Evolutionary conservation across 2,113 vertebrate species (phyloP).

Genomic region (Pterocles orientalis): DNA sequence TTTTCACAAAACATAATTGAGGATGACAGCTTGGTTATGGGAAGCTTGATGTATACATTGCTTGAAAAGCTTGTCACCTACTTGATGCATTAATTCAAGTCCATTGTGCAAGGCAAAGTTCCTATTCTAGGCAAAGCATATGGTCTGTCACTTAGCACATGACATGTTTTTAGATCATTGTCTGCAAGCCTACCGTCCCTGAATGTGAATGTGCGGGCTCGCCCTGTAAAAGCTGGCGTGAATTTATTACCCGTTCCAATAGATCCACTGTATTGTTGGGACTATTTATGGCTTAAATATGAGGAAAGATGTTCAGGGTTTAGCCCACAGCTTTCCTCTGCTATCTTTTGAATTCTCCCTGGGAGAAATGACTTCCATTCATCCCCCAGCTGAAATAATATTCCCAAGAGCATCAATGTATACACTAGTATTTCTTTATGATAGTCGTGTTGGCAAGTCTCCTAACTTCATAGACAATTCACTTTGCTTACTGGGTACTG

Average conservation of each 20-base stretch:
- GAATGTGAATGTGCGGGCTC: conserved; percentile 36
- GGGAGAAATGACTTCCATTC: conserved; percentile 36
- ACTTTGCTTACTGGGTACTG: conserved; percentile 8
- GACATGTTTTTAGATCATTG: conserved; percentile 61
- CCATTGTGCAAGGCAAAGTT: conserved; percentile 59
- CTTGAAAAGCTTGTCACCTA: conserved; percentile 72
- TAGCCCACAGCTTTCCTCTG: conserved; percentile 22
- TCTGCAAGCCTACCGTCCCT: neutral
- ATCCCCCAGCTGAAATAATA: conserved; percentile 7
- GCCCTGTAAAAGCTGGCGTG: neutral
- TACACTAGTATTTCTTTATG: conserved; percentile 9
- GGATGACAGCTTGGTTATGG: conserved; percentile 70
- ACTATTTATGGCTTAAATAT: conserved; percentile 7
- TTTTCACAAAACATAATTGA: conserved; percentile 63
- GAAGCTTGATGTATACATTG: conserved; percentile 62
- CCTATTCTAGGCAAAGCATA: conserved; percentile 63
- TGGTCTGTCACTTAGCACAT: conserved; percentile 67
- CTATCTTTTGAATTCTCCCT: conserved; percentile 24
- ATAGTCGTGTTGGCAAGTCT: conserved; percentile 8
- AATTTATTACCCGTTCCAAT: neutral
- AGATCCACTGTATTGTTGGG: neutral
- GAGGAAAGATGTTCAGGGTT: conserved; percentile 1
- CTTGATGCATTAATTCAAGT: conserved; percentile 70
- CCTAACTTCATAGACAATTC: conserved; percentile 11
- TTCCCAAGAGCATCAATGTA: conserved; percentile 10